A percentile compares a stretch with the other conserved stretches of the same genome.
These are phyloP conservation scores for Pararge aegeria DNA, from an alignment of 1,140 invertebrate species.

Conservation along the genomic window DNA sequence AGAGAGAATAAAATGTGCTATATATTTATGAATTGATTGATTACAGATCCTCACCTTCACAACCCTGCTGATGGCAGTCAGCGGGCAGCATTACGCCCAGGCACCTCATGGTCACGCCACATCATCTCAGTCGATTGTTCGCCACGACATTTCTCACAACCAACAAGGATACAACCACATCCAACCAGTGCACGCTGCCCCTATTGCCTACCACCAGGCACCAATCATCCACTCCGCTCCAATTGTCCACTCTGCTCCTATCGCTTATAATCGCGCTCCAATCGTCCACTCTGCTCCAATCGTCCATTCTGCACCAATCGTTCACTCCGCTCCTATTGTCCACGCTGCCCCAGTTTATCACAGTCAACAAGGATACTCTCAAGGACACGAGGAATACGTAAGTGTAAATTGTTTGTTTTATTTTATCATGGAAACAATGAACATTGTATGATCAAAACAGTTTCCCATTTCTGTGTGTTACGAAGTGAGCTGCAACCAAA, in stretches of 20 bases:
- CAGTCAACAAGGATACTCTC: slow-evolving; percentile 2
- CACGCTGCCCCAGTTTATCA: neutral
- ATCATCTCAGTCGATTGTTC: slow-evolving; percentile 50
- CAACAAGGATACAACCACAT: slow-evolving; percentile 15
- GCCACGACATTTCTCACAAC: slow-evolving; percentile 38
- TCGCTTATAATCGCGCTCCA: neutral
- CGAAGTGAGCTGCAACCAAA: too few species aligned
- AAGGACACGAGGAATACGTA: slow-evolving; percentile 24
- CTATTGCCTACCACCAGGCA: slow-evolving; percentile 10
- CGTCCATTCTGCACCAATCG: slow-evolving; percentile 1
- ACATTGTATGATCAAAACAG: too few species aligned
- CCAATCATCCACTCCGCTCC: neutral
- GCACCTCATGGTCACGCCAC: slow-evolving; percentile 36
- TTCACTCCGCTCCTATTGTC: neutral
- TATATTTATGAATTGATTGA: neutral
- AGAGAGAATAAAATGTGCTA: too few species aligned
- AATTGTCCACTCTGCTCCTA: neutral
- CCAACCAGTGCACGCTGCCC: slow-evolving; percentile 8
- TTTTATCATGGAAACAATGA: too few species aligned
- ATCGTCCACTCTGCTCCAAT: slow-evolving; percentile 6
- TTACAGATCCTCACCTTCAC: slow-evolving; percentile 15
- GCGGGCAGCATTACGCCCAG: slow-evolving; percentile 21
- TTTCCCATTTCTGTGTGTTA: too few species aligned
- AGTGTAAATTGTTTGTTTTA: neutral
- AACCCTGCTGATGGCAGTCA: slow-evolving; percentile 10